Evolutionary conservation across 2,113 vertebrate genomes (phyloP).

Genomic region (Glaucomys volans): DNA sequence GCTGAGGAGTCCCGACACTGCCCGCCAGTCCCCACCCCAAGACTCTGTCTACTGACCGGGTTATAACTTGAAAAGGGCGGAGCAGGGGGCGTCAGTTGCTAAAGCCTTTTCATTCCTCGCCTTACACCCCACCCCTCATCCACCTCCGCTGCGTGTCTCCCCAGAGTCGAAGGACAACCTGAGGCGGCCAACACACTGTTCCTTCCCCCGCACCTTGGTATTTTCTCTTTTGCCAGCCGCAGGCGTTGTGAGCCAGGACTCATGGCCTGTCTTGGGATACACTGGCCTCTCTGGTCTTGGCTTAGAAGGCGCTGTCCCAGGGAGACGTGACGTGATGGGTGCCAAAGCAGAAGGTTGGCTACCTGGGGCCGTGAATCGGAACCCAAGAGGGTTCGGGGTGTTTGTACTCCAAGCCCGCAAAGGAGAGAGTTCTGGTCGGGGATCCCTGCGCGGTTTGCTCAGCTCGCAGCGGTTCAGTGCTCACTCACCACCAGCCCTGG

Average conservation of each 20-base stretch:
- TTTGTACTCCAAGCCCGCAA: not conserved
- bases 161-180: not conserved
- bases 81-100: not conserved
- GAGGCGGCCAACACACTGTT: not conserved
- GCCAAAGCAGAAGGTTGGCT: not conserved
- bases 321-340: fast-evolving
- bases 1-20: not conserved
- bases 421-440: not conserved
- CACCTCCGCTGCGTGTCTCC: not conserved
- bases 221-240: not conserved
- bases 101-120: not conserved
- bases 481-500: not conserved
- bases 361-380: fast-evolving
- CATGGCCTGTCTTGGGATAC: not conserved
- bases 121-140: too few relatives aligned
- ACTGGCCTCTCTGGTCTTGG: fast-evolving
- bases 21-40: not conserved
- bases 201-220: not conserved
- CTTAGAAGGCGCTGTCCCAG: not conserved
- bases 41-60: fast-evolving
- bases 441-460: not conserved
- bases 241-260: not conserved
- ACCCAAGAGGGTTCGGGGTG: not conserved
- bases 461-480: not conserved
- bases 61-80: not conserved